Evolutionary conservation across 1,140 invertebrate genomes (phyloP), one percentile per base, ranked within the genome.

Genomic region (Ephestia elutella): DNA sequence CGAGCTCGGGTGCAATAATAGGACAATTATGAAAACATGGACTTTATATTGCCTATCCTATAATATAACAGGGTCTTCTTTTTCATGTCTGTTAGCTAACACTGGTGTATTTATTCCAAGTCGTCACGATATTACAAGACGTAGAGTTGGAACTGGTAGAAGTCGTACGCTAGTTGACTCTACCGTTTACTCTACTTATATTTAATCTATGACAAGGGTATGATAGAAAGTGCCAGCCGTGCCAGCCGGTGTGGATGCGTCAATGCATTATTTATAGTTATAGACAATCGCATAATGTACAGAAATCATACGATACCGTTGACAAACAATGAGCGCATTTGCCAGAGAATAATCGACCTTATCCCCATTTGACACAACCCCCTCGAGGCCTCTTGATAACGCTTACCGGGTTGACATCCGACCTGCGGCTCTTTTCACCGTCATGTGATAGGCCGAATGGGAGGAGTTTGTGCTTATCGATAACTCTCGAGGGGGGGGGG

Each of bases 351-450:
- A 15, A 44, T 44, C 13, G 1, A 0, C 13, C 15, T 44, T 44
- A 44, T 44, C 15, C n/a, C 38, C 13, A n/a, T n/a, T 44, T 44
- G 13, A 15, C 13, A 44, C 10, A 44, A 44, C n/a, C 13, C 13
- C 44, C 11, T 10, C 30, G 11, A 62, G 59, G 51, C 5, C 21
- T 17, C 10, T 44, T 49, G 0, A 50, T 51, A 30, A 62, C 59
- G 38, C n/a, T 25, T 32, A 7, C 9, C 20, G 20, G 9, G 8
- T 1, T 28, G 54, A 25, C 15, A 18, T 30, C 5, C 44, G 48
- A 62, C 65, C 60, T 15, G 55, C 65, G 65, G 57, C 18, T 59
- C 51, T 51, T 60, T 62, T 66, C 55, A 59, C 20, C 25, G 54
- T 49, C 38, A 44, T 56, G 20, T 25, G 55, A 56, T 65, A 61